Base-by-base conservation (phyloP, 2,113 vertebrate species). In the Alaudala cheleensis region DNA sequence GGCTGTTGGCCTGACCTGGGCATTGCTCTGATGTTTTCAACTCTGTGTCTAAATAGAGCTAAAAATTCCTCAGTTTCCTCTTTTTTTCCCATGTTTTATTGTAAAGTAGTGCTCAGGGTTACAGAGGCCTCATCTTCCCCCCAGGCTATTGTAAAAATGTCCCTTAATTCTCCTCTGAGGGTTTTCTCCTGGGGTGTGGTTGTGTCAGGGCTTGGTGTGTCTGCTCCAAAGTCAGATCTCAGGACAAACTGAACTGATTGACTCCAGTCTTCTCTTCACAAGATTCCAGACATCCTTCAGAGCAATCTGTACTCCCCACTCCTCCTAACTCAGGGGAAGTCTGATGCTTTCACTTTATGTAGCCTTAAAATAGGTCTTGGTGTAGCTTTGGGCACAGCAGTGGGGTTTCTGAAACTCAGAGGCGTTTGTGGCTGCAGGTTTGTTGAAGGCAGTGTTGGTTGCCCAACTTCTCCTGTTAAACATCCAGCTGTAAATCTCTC, bases 371-470 rank as follows among this genome's bases (percentile, higher is more conserved):
- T 2, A 53, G 24, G 8, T 57, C 50, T 57, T 70, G 49, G 15
- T 0, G 0, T 18, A 47, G 62, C 45, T 67, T 74, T 74, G 92
- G 56, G 39, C 39, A 28, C 61, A 45, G 0, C 0, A 42, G 14
- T 66, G 73, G 42, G 47, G 23, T 87, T 84, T 94, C 40, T 51
- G 49, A 17, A 33, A 9, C 60, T 50, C 25, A 0, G 29, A 82
- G 49, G 51, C 0, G 3, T 71, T 85, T 72, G 53, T 78, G 74
- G 44, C 64, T 67, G 29, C 0, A 1, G 8, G 3, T 70, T 77
- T 29, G 6, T 28, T 81, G 33, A 18, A 81, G 80, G 42, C n/a
- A 64, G 45, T 39, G 29, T 78, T 42, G 54, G 44, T 90, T 86
- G 34, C 77, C 64, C 62, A 26, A 28, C 54, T 93, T 62, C 51